phyloP scores from a whole-genome alignment of 1,140 invertebrate genomes.

The Lasioglossum baleicum region DNA sequence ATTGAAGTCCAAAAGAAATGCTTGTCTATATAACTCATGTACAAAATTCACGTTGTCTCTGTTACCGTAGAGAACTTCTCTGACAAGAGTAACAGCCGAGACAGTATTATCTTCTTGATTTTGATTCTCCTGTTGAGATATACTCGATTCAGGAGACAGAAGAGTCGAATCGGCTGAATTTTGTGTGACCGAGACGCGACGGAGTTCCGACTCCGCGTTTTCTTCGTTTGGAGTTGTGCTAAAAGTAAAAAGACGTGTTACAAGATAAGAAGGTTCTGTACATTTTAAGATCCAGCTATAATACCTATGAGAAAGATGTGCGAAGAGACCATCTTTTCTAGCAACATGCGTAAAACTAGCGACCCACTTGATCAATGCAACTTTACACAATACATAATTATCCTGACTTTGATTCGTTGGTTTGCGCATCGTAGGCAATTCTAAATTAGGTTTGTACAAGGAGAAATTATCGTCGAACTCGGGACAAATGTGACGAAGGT shows the following conservation, averaged over 20 bases:
- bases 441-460: conserved; percentile 92
- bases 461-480: conserved; percentile 91
- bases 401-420: conserved; percentile 80
- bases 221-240: conserved; percentile 75
- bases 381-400: conserved; percentile 87
- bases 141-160: conserved; percentile 69
- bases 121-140: conserved; percentile 67
- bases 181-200: conserved; percentile 74
- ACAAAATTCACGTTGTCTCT: conserved; percentile 97
- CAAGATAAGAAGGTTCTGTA: background rate
- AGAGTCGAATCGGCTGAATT: conserved; percentile 70
- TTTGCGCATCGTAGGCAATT: conserved; percentile 82
- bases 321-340: conserved; percentile 81
- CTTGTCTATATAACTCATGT: conserved; percentile 96
- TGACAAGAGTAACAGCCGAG: conserved; percentile 83
- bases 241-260: background rate
- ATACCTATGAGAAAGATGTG: conserved; percentile 73
- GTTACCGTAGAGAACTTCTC: conserved; percentile 92
- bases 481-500: conserved; percentile 94
- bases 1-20: conserved; percentile 93
- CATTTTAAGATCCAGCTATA: background rate
- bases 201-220: conserved; percentile 70
- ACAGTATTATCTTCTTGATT: conserved; percentile 73
- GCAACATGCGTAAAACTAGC: conserved; percentile 90
- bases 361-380: conserved; percentile 93